Percentiles rank a stretch among this genome's conserved stretches.
Conservation (phyloP, 1,140 invertebrate genomes). For the Hestina assimilis region DNA sequence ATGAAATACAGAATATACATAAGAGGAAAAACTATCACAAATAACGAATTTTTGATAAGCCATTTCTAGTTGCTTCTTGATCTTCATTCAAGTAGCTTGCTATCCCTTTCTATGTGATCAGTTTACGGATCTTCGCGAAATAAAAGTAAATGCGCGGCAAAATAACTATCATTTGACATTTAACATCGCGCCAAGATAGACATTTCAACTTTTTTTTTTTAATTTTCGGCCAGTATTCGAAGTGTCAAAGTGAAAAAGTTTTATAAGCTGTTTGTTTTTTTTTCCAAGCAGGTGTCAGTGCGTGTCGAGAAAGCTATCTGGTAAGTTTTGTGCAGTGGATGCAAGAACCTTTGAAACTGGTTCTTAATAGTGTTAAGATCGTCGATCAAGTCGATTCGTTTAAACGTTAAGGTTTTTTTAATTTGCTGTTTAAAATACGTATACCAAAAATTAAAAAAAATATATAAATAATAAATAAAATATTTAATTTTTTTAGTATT, state of each 20-base stretch:
- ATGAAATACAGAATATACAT: too few relatives aligned
- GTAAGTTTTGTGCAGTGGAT: conserved; percentile 5
- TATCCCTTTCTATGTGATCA: neutral
- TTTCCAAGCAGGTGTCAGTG: conserved; percentile 3
- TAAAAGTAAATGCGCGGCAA: conserved; percentile 43
- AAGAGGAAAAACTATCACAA: too few relatives aligned
- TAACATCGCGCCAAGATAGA: conserved; percentile 26
- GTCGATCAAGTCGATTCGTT: neutral
- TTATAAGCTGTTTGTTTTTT: neutral
- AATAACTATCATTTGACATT: conserved; percentile 35
- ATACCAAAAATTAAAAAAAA: too few relatives aligned
- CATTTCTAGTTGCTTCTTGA: neutral
- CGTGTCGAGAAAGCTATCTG: conserved; percentile 3
- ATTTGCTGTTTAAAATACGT: too few relatives aligned
- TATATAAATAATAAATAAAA: too few relatives aligned
- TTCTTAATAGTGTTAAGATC: conserved; percentile 5
- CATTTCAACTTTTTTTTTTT: conserved; percentile 6
- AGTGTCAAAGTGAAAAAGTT: neutral
- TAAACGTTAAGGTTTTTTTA: too few relatives aligned
- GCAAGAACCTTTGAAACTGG: conserved; percentile 1
- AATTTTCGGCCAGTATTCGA: neutral
- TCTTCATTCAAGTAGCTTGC: neutral
- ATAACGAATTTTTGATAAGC: too few relatives aligned
- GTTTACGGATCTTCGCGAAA: conserved; percentile 14
- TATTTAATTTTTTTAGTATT: too few relatives aligned